Base-by-base conservation (phyloP, 2,113 vertebrate species). In the Piprites chloris region DNA sequence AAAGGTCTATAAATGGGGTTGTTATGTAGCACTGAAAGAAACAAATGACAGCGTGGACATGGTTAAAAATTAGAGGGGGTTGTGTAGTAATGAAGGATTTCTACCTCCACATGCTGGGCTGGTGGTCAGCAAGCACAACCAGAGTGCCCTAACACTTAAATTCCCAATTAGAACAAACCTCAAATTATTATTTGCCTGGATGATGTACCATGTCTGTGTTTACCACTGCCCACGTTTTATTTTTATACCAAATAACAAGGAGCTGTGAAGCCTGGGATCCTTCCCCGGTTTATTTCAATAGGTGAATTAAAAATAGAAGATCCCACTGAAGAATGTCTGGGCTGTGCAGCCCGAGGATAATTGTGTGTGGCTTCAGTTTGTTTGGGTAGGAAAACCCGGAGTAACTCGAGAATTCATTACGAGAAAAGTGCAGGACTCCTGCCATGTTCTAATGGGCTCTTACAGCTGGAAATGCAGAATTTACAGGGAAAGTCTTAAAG, bases 331-430 rank as follows among this genome's bases (percentile, higher is more conserved):
- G 93, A 92, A 96, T 72, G 91, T 87, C 94, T 97, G 4, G 71
- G 87, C 28, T 41, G 56, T 71, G 77, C 58, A 93, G 93, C 75
- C 1, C 39, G 59, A 87, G 94, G 78, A 88, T 93, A 91, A 96
- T 89, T 68, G 97, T 94, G 79, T 97, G 97, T 96, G 98, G 97
- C 96, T 98, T 97, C 95, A 95, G 96, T 95, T 97, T 97, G 96
- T 97, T 98, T 98, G 97, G 96, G 76, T 35, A 77, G 90, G 97
- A 90, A 92, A 95, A 93, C 81, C 96, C 56, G 39, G 69, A 92
- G 98, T 97, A 98, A 98, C 96, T 85, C 56, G 97, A 98, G 97
- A 97, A 95, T 97, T 98, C 97, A 98, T 98, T 98, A 98, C 82
- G 37, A 97, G 97, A 96, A 93, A 87, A 97, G 89, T 93, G 65